Conservation (phyloP, 2,113 vertebrate species). For the Mohoua ochrocephala region DNA sequence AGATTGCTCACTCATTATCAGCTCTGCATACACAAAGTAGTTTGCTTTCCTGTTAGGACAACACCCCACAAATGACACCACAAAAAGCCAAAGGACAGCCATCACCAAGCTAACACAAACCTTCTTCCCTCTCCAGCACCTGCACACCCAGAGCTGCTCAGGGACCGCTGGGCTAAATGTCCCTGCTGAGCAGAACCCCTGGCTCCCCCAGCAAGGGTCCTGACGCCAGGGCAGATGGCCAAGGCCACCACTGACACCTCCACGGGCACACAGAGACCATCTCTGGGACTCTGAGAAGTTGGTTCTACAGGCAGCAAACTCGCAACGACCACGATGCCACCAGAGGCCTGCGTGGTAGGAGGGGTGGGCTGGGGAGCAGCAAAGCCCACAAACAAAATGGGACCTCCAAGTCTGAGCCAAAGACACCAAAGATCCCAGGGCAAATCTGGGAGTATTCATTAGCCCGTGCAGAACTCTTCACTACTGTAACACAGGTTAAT, state of each 20-base stretch:
- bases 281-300: neutral
- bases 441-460: neutral
- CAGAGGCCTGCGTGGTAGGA: neutral
- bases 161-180: accelerated
- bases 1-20: neutral
- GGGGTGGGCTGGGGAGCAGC: neutral
- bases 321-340: accelerated
- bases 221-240: neutral
- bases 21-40: neutral
- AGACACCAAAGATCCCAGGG: neutral
- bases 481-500: accelerated
- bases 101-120: neutral
- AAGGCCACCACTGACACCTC: neutral
- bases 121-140: neutral
- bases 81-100: neutral
- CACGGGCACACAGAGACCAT: accelerated
- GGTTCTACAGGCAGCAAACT: neutral
- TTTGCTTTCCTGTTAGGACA: neutral
- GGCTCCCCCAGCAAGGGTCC: neutral
- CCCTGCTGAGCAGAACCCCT: neutral
- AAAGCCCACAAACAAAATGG: neutral
- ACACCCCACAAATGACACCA: neutral
- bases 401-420: neutral
- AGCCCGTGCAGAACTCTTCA: neutral
- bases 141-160: neutral